Evolutionary conservation across 1,140 invertebrate genomes (phyloP).

Genomic region (Eupristina koningsbergeri): DNA sequence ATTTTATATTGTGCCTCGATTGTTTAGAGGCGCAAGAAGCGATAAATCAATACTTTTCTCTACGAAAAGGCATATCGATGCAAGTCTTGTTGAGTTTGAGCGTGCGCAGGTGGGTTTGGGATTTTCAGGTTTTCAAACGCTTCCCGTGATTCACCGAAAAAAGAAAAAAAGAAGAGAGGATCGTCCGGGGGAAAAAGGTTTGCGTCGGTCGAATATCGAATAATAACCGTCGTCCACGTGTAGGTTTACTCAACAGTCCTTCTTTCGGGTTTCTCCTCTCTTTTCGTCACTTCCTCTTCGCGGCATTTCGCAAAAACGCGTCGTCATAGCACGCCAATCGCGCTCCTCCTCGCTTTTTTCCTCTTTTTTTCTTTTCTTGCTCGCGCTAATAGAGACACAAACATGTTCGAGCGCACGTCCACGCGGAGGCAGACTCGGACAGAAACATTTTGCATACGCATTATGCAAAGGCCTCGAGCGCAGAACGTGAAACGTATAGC

Average conservation of each 20-base stretch:
- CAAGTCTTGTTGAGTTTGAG: not conserved
- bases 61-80: not conserved
- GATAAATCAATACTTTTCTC: slow-evolving; percentile 8
- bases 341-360: too few relatives aligned
- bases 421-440: not conserved
- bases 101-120: not conserved
- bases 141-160: not conserved
- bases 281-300: slow-evolving; percentile 45
- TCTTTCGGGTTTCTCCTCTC: not conserved
- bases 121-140: not conserved
- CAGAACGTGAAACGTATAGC: too few relatives aligned
- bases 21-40: not conserved
- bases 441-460: slow-evolving; percentile 32
- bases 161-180: not conserved
- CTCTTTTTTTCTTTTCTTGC: not conserved
- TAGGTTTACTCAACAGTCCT: slow-evolving; percentile 24
- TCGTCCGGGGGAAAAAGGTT: not conserved
- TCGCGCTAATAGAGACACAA: slow-evolving; percentile 3
- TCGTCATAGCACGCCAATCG: slow-evolving; percentile 20
- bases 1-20: not conserved
- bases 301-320: slow-evolving; percentile 36
- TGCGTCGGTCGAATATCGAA: slow-evolving; percentile 25
- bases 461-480: slow-evolving; percentile 34
- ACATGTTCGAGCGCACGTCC: not conserved
- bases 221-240: slow-evolving; percentile 13